Conservation (phyloP, 2,113 vertebrate species). For the Motacilla tschutschensis region DNA sequence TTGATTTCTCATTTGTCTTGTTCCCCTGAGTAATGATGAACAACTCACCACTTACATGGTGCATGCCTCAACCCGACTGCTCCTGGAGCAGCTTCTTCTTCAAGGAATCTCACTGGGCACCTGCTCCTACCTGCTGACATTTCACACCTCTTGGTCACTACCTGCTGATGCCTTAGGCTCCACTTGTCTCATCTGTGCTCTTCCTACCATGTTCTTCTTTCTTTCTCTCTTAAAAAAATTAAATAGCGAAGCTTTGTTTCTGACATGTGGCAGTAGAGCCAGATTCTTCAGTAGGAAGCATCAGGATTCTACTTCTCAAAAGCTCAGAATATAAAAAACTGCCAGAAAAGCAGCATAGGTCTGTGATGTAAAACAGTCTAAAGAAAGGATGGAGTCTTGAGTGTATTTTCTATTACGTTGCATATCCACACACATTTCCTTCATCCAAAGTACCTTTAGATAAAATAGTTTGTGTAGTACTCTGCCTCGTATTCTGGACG, state of each 20-base stretch:
- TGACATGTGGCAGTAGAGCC: accelerated
- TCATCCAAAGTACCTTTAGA: background rate
- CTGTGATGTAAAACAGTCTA: background rate
- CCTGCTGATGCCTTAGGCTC: background rate
- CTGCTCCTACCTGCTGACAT: background rate
- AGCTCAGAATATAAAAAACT: background rate
- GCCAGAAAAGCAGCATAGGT: background rate
- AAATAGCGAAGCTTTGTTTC: background rate
- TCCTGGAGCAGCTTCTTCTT: background rate
- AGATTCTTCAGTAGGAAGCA: background rate
- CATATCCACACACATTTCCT: background rate
- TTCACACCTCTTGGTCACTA: background rate
- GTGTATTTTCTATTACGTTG: background rate
- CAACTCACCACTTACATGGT: background rate
- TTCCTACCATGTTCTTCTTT: background rate
- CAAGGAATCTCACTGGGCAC: background rate
- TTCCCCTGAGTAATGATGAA: conserved; percentile 38
- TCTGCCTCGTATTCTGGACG: accelerated
- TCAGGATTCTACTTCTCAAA: background rate
- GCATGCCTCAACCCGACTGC: background rate
- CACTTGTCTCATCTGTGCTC: background rate
- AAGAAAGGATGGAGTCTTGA: background rate
- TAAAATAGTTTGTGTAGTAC: background rate
- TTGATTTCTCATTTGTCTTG: conserved; percentile 62
- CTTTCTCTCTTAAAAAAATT: background rate